Evolutionary conservation across 2,797 vertebrate genomes (phyloP).

Genomic region (Fundulus diaphanus): DNA sequence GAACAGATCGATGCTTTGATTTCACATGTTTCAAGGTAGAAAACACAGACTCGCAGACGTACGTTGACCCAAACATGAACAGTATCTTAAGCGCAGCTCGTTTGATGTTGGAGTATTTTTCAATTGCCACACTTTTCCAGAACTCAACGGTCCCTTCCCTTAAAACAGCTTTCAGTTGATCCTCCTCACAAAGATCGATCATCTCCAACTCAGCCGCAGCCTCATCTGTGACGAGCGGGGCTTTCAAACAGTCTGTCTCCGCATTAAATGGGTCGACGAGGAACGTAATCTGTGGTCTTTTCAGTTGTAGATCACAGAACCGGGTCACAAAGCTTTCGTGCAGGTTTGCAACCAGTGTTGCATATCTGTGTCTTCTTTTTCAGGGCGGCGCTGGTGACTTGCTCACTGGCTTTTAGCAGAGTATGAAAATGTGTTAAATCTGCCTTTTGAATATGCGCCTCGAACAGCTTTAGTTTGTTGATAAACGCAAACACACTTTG

Average conservation of each 20-base stretch:
- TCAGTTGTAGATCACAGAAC: not conserved
- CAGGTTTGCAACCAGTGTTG: conserved; percentile 49
- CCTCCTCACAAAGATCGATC: too few relatives aligned
- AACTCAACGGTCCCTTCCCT: too few relatives aligned
- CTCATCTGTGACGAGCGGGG: too few relatives aligned
- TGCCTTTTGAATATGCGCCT: conserved; percentile 44
- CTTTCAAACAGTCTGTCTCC: too few relatives aligned
- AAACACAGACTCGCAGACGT: conserved; percentile 41
- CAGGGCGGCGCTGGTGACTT: conserved; percentile 26
- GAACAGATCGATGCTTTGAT: conserved; percentile 13
- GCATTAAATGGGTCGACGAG: too few relatives aligned
- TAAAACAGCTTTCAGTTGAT: too few relatives aligned
- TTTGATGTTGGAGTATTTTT: not conserved
- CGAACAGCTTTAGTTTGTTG: conserved; percentile 54
- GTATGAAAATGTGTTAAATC: too few relatives aligned
- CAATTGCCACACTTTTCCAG: not conserved
- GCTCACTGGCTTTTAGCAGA: conserved; percentile 44
- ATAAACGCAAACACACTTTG: conserved; percentile 40
- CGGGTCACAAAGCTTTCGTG: conserved; percentile 7
- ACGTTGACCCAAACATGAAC: conserved; percentile 29
- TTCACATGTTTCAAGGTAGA: conserved; percentile 11
- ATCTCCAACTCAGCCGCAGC: too few relatives aligned
- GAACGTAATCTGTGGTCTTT: conserved; percentile 1
- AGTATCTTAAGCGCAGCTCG: not conserved
- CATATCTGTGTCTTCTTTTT: conserved; percentile 34